Conservation (phyloP, 2,888 invertebrate species). For the Linnaemya tessellans region DNA sequence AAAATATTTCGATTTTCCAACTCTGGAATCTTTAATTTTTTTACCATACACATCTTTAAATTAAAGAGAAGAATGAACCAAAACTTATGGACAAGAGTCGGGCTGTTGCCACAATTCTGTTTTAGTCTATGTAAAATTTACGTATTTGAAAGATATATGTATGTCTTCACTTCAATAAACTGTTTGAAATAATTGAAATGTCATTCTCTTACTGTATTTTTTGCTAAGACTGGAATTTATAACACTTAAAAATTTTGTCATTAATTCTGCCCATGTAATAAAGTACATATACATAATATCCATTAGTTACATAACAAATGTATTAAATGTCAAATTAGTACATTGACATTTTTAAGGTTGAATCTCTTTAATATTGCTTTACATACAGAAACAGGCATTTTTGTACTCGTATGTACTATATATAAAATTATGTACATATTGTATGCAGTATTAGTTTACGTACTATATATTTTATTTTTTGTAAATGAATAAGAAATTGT, state of each 20-base stretch:
- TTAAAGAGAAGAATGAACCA: too few relatives aligned
- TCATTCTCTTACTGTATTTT: neutral
- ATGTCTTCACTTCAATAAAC: neutral
- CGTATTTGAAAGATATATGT: neutral
- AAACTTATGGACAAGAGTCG: too few relatives aligned
- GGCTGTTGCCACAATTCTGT: neutral
- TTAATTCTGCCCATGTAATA: neutral
- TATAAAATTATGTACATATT: too few relatives aligned
- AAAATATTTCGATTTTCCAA: too few relatives aligned
- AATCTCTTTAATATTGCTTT: conserved; percentile 6
- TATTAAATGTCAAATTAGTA: conserved; percentile 39
- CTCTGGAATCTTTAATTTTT: too few relatives aligned
- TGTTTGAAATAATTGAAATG: neutral
- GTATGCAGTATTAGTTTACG: neutral
- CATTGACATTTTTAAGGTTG: conserved; percentile 41
- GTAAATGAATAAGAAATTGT: neutral
- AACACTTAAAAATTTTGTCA: conserved; percentile 6
- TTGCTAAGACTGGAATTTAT: neutral
- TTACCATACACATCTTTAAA: too few relatives aligned
- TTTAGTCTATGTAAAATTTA: neutral
- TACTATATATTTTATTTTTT: neutral
- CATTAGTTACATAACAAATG: conserved; percentile 31
- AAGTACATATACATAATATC: conserved; percentile 10
- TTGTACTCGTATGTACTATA: neutral
- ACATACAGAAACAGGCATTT: neutral